A percentile compares a stretch with the other conserved stretches of the same genome.
Evolutionary conservation across 2,888 invertebrate genomes (phyloP).

Genomic region (Tridacna crocea): DNA sequence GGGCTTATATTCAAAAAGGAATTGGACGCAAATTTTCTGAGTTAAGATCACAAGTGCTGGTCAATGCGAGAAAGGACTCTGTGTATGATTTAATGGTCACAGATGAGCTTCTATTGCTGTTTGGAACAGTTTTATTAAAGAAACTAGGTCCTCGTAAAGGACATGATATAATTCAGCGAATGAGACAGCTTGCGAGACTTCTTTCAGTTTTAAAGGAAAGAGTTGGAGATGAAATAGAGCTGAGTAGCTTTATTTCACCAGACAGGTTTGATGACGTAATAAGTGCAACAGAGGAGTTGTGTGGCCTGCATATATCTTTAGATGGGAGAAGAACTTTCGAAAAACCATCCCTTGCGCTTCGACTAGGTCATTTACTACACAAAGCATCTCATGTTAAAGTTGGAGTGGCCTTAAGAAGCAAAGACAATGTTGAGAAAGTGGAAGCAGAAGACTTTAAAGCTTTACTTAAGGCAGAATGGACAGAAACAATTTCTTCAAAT

Average conservation of each 20-base stretch:
- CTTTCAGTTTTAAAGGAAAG: background rate
- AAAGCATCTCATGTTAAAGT: slow-evolving; percentile 20
- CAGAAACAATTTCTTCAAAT: slow-evolving; percentile 28
- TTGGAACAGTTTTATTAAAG: slow-evolving; percentile 21
- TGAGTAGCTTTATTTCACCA: slow-evolving; percentile 14
- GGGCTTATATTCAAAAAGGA: slow-evolving; percentile 15
- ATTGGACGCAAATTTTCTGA: slow-evolving; percentile 1
- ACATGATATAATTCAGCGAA: slow-evolving; percentile 12
- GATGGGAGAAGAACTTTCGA: slow-evolving; percentile 23
- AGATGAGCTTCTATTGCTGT: slow-evolving; percentile 20
- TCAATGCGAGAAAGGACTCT: slow-evolving; percentile 9
- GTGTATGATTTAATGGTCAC: slow-evolving; percentile 9
- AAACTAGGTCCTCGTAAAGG: slow-evolving; percentile 15
- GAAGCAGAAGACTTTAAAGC: slow-evolving; percentile 16
- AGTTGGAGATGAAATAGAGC: background rate
- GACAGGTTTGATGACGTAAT: slow-evolving; percentile 23
- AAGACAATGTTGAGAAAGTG: background rate
- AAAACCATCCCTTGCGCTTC: slow-evolving; percentile 19
- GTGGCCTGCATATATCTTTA: slow-evolving; percentile 21
- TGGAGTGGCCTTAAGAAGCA: slow-evolving; percentile 13
- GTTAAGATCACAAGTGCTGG: slow-evolving; percentile 12
- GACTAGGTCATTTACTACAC: slow-evolving; percentile 23
- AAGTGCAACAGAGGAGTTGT: slow-evolving; percentile 24
- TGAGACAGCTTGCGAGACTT: slow-evolving; percentile 17
- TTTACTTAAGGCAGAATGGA: slow-evolving; percentile 19